Base-by-base conservation (phyloP, 2,113 vertebrate genomes). In the Hassar affinis region DNA sequence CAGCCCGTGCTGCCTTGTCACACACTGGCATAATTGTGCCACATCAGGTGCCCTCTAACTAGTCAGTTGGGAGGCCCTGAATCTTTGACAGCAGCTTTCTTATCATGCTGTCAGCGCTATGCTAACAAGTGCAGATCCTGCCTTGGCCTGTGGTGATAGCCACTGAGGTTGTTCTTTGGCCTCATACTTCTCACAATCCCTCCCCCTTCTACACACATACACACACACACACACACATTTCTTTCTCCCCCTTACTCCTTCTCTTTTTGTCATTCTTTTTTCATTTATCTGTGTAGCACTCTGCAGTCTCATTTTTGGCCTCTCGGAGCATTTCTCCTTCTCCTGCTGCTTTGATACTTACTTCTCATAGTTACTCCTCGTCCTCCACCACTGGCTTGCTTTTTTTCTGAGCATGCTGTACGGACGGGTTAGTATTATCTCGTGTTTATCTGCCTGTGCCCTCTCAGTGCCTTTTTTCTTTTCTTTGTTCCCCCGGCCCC, bases 21-120 rank as follows among this genome's bases (percentile, higher is more conserved):
- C 95, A 94, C 94, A 94, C 94, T 95, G 95, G 94, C 95, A 92
- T 97, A 96, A 97, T 96, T 94, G 96, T 94, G 92, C 93, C 92
- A 95, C 95, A 93, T 94, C 95, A 93, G 95, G 92, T 93, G 76
- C 91, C 90, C 91, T 94, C 93, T 97, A 96, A 97, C 96, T 97
- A 97, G 97, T 97, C 97, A 97, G 94, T 93, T 94, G 96, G 96
- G 98, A 94, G 91, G 88, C 95, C 94, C 94, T 90, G 85, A 88
- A 90, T 87, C 92, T 95, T 81, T 98, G 98, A 97, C 97, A 98
- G 95, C 93, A 94, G 95, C 94, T 91, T 93, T 95, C 97, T 96
- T 95, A 93, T 96, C 96, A 94, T 94, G 88, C 95, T 97, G 96
- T 96, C 97, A 97, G 96, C 92, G 90, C 93, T 96, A 96, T 97